Percentiles rank a stretch among this genome's conserved stretches.
Conservation (phyloP, 2,113 vertebrate genomes). For the Cettia cetti region DNA sequence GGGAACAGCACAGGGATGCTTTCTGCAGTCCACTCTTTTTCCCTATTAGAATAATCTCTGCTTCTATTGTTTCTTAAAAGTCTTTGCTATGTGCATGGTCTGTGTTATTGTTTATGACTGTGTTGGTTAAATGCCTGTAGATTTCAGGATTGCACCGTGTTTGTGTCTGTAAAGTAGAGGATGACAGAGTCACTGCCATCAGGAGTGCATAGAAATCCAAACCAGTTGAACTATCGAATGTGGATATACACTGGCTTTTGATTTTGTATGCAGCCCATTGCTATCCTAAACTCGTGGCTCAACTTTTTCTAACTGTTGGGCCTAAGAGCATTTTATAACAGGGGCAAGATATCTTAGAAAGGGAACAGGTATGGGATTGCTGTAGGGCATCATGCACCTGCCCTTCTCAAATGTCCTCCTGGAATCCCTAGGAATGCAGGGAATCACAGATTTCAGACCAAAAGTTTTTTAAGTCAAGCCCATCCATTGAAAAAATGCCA, state of each 20-base stretch:
- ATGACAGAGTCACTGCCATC: neutral
- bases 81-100: accelerated
- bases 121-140: neutral
- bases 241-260: neutral
- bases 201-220: neutral
- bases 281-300: neutral
- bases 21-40: neutral
- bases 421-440: neutral
- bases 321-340: neutral
- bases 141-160: neutral
- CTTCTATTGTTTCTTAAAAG: neutral
- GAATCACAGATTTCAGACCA: neutral
- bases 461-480: neutral
- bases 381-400: neutral
- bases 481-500: neutral
- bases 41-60: neutral
- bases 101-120: neutral
- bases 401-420: neutral
- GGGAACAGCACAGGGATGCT: neutral
- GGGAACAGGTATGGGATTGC: neutral
- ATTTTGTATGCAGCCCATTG: neutral
- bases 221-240: neutral
- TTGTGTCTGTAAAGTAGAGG: neutral
- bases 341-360: neutral
- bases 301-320: neutral